Evolutionary conservation across 2,888 invertebrate species (phyloP), one percentile per base, ranked within the genome.

Genomic region (Chalcis sispes): DNA sequence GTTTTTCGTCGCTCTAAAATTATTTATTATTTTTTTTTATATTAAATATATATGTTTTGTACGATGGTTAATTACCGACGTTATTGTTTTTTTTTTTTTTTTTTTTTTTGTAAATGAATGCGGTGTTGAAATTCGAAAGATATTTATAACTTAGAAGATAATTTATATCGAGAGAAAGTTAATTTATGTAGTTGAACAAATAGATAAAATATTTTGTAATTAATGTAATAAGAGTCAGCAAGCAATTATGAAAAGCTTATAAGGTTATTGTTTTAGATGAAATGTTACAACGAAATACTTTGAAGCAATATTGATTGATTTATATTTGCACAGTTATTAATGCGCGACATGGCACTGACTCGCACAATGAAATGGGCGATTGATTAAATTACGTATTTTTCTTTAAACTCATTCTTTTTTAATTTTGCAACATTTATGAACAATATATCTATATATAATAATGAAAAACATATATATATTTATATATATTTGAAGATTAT

Each of bases 401-500:
- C 27, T 40, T 59, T 75, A 42, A n/a, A n/a, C n/a, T 62, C 62
- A 10, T 42, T 54, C 65, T 64, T 69, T 40, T 58, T 62, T 72
- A 59, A 58, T 10, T 52, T 20, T 56, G 2, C 46, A 62, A 69
- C 29, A 56, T n/a, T 61, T 10, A 61, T 0, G 46, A 76, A 58
- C 27, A 72, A 67, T 62, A 64, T 58, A 36, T 27, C 18, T n/a
- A 2, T 59, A 59, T 32, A 48, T 27, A 59, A 73, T 10, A 13
- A 64, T 69, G 46, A 36, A 29, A 77, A 65, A 5, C 52, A 62
- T 64, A 58, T 54, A 50, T n/a, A n/a, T n/a, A n/a, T n/a, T n/a
- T n/a, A n/a, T n/a, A 59, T 73, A 65, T 73, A 70, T 42, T 77
- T 59, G 58, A 70, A n/a, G 20, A 65, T n/a, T 62, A 32, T 32